Evolutionary conservation across 2,797 vertebrate genomes (phyloP), one percentile per base, ranked within the genome.

Genomic region (Tokudaia tokunoshimensis): DNA sequence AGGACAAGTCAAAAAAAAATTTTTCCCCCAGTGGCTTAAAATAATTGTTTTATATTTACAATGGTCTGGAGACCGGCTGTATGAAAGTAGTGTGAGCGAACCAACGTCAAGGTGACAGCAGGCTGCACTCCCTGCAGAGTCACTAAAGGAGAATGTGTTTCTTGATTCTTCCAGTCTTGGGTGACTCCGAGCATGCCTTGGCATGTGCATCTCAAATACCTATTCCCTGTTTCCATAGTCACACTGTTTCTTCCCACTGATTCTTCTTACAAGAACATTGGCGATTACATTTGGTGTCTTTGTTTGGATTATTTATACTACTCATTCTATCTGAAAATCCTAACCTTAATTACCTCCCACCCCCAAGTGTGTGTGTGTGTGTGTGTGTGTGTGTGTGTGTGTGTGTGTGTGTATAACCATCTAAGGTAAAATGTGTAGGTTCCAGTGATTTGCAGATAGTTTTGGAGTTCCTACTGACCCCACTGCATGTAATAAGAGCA

Each of bases 251-350:
- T 76, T 20, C 17, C 8, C n/a, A 29, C 41, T 55, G 34, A 10
- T 12, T 83, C 22, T 76, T 91, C 6, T 34, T 47, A 34, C 29
- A 61, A 70, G 37, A 74, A 92, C 47, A 57, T 44, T 11, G 22
- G 1, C 9, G 11, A 85, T 47, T 63, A 22, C 22, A 74, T 34
- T 81, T 94, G 7, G 74, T 81, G 90, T 12, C 47, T 37, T 37
- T 24, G 14, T 44, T 31, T 82, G 34, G n/a, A 79, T 86, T 74
- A 44, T 78, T 37, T 37, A 31, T 6, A 31, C 8, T 93, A 61
- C 72, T 55, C 41, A 90, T 34, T 19, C 3, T 57, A 55, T 61
- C 29, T 87, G 50, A 75, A 95, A 98, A 93, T 67, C 22, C 76
- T 89, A 74, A 88, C 20, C 8, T 41, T 89, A 83, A 76, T 90